These are phyloP conservation scores for Drosophila borealis DNA, from an alignment of 2,888 invertebrate species.

Conservation along the genomic window DNA sequence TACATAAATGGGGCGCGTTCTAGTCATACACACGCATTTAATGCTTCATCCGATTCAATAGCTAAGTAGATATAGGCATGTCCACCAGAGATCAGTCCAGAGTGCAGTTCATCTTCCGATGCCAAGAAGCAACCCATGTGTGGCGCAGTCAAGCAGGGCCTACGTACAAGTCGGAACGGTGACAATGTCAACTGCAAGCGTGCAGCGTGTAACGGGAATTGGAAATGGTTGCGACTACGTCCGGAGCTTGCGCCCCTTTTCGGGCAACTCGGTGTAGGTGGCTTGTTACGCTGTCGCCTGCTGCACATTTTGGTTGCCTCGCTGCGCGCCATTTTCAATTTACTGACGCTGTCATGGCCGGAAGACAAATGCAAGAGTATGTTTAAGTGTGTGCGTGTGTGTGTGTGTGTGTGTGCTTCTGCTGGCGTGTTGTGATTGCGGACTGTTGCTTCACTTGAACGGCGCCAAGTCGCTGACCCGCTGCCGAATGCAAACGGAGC, in stretches of 20 bases:
- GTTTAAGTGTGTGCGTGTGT: conserved; percentile 25
- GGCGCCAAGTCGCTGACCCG: conserved; percentile 58
- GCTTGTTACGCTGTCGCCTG: conserved; percentile 7
- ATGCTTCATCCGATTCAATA: no score
- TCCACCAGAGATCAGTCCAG: neutral
- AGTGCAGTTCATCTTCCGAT: neutral
- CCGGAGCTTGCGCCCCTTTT: conserved; percentile 22
- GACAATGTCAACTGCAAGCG: conserved; percentile 33
- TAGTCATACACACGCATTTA: no score
- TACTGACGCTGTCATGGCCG: conserved; percentile 74
- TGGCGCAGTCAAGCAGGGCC: neutral
- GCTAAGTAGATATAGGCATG: no score
- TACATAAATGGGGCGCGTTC: no score
- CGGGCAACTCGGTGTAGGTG: conserved; percentile 24
- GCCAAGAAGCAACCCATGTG: neutral
- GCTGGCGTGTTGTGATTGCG: conserved; percentile 69
- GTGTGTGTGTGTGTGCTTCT: conserved; percentile 15
- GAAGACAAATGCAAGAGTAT: conserved; percentile 67
- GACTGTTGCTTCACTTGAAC: conserved; percentile 71
- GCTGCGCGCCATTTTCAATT: conserved; percentile 71
- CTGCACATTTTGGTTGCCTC: conserved; percentile 48
- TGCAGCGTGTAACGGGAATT: conserved; percentile 62
- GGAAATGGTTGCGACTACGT: conserved; percentile 35
- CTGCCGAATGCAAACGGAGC: conserved; percentile 27
- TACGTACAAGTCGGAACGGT: conserved; percentile 5